A percentile compares a stretch with the other conserved stretches of the same genome.
Conservation (phyloP, 2,888 invertebrate genomes). For the Lamproptera curius region DNA sequence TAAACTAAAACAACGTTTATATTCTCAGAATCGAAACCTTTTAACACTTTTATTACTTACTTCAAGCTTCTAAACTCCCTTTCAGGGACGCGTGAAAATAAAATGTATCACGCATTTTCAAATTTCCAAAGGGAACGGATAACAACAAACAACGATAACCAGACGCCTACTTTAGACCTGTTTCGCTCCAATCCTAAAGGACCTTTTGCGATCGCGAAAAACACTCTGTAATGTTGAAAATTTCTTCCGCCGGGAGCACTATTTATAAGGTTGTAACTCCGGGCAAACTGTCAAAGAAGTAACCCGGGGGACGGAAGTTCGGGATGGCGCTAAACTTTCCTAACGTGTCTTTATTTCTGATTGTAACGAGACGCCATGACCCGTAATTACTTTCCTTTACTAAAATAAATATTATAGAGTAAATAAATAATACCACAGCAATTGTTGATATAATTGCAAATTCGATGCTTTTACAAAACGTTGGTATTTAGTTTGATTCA, state of each 20-base stretch:
- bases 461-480: no score
- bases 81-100: no score
- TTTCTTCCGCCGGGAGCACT: slow-evolving; percentile 51
- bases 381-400: slow-evolving; percentile 32
- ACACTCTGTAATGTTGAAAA: slow-evolving; percentile 48
- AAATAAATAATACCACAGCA: no score
- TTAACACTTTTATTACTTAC: no score
- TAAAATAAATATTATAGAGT: no score
- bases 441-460: no score
- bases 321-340: slow-evolving; percentile 49
- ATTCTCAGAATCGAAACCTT: no score
- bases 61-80: no score
- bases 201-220: slow-evolving; percentile 43
- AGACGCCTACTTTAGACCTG: slow-evolving; percentile 16
- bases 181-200: slow-evolving; percentile 22
- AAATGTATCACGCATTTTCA: not conserved
- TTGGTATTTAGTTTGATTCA: no score
- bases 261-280: slow-evolving; percentile 58
- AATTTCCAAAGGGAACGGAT: slow-evolving; percentile 12
- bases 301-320: slow-evolving; percentile 49
- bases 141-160: slow-evolving; percentile 17
- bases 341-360: slow-evolving; percentile 59
- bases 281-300: slow-evolving; percentile 64
- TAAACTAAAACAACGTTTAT: no score
- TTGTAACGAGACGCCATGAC: slow-evolving; percentile 42